Evolutionary conservation across 2,797 vertebrate genomes (phyloP).

Genomic region (Melanotaenia parkinsoni): DNA sequence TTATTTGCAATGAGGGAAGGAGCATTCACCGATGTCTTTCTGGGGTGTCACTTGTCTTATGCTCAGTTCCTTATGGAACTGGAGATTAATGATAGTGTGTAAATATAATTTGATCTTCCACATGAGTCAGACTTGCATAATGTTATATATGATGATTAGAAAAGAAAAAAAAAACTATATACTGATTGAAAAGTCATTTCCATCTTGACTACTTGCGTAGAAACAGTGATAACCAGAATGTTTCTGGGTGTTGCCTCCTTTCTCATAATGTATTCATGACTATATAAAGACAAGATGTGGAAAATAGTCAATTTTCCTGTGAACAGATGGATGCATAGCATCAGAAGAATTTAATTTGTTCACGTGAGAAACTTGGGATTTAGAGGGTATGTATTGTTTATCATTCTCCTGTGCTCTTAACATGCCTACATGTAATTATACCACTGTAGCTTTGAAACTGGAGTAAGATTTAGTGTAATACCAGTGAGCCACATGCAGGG

Average conservation of each 20-base stretch:
- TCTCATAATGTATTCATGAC: slow-evolving; percentile 26
- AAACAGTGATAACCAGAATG: slow-evolving; percentile 5
- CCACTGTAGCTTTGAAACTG: background rate
- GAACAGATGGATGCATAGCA: background rate
- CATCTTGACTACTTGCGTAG: background rate
- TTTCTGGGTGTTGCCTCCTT: slow-evolving; percentile 25
- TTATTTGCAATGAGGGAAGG: background rate
- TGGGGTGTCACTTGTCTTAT: background rate
- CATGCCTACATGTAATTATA: slow-evolving; percentile 9
- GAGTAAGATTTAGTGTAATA: slow-evolving; percentile 30
- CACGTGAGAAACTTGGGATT: background rate
- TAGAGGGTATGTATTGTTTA: background rate
- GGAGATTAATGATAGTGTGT: slow-evolving; percentile 12
- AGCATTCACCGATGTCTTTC: background rate
- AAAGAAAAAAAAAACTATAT: slow-evolving; percentile 1
- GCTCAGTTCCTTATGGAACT: background rate
- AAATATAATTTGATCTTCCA: slow-evolving; percentile 5
- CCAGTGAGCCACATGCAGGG: slow-evolving; percentile 8
- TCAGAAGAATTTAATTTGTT: background rate
- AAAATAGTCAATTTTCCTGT: slow-evolving; percentile 26
- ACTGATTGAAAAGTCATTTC: background rate
- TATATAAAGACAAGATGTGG: slow-evolving; percentile 32
- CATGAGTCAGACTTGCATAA: slow-evolving; percentile 9
- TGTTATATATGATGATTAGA: background rate
- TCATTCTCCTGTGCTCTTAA: slow-evolving; percentile 3